Conservation (phyloP, 1,140 invertebrate species). For the Drosophila ananassae region DNA sequence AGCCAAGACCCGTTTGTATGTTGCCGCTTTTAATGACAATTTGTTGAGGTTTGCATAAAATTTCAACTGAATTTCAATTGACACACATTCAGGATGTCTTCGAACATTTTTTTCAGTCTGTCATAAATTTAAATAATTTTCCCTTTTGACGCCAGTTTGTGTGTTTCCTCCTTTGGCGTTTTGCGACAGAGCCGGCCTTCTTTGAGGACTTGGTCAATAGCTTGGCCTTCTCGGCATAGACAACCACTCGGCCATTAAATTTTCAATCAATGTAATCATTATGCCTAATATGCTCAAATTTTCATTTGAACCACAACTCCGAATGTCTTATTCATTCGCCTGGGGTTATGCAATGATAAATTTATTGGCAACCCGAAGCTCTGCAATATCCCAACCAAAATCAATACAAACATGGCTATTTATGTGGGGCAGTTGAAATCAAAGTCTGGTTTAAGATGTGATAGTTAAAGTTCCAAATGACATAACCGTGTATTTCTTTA, state of each 20-base stretch:
- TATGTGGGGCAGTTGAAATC: conserved; percentile 17
- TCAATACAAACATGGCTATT: conserved; percentile 2
- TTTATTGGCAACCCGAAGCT: conserved; percentile 24
- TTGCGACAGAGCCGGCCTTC: conserved; percentile 7
- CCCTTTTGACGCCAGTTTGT: conserved; percentile 51
- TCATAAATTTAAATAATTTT: conserved; percentile 79
- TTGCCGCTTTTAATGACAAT: conserved; percentile 78
- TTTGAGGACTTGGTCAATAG: conserved; percentile 11
- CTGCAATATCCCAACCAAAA: conserved; percentile 9
- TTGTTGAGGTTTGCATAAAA: conserved; percentile 77
- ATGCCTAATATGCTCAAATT: conserved; percentile 10
- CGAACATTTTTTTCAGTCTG: conserved; percentile 7
- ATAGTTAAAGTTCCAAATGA: conserved; percentile 13
- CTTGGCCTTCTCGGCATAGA: conserved; percentile 10
- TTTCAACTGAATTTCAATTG: conserved; percentile 72
- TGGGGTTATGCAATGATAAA: conserved; percentile 38
- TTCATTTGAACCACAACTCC: conserved; percentile 15
- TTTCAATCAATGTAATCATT: conserved; percentile 49
- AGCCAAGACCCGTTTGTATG: conserved; percentile 56
- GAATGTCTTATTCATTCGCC: conserved; percentile 44
- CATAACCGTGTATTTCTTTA: conserved; percentile 15
- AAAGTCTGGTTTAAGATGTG: conserved; percentile 20
- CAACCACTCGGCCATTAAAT: conserved; percentile 28
- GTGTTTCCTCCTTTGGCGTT: conserved; percentile 33
- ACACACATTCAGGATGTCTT: conserved; percentile 51